These are phyloP conservation scores for Coranthus polyacanthus DNA, from an alignment of 2,797 vertebrate species.

Conservation along the genomic window DNA sequence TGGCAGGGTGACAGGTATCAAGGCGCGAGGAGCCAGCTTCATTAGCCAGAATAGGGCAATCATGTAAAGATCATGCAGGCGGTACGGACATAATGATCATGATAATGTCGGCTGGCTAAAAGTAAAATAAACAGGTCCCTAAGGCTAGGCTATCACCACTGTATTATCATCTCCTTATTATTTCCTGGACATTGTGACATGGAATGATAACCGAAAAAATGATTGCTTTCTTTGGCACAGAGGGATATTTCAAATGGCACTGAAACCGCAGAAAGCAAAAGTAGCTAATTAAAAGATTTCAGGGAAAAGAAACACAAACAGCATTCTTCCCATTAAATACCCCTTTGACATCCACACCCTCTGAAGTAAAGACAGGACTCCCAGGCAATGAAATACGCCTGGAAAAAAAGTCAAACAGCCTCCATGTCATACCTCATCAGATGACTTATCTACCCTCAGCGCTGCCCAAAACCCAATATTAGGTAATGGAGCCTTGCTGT, in stretches of 20 bases:
- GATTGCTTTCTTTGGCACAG: too few species aligned
- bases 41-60: constrained; percentile 67
- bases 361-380: constrained; percentile 41
- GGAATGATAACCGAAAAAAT: constrained; percentile 8
- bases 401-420: constrained; percentile 63
- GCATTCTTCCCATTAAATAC: constrained; percentile 60
- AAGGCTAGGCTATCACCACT: constrained; percentile 26
- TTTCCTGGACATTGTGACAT: constrained; percentile 17
- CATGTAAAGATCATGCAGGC: constrained; percentile 63
- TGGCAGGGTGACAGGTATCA: constrained; percentile 65
- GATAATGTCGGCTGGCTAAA: constrained; percentile 63
- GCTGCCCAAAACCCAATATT: constrained; percentile 78
- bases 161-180: constrained; percentile 40
- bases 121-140: constrained; percentile 58
- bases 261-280: not conserved
- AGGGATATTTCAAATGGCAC: not conserved
- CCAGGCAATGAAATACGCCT: constrained; percentile 52
- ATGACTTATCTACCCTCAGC: constrained; percentile 76
- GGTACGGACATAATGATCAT: constrained; percentile 52
- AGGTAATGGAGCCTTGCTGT: constrained; percentile 79
- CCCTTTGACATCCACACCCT: constrained; percentile 59
- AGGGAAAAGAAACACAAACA: constrained; percentile 43
- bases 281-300: not conserved
- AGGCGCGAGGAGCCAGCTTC: constrained; percentile 44
- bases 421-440: constrained; percentile 58